Evolutionary conservation across 2,113 vertebrate species (phyloP).

Genomic region (Ctenodactylus gundi): DNA sequence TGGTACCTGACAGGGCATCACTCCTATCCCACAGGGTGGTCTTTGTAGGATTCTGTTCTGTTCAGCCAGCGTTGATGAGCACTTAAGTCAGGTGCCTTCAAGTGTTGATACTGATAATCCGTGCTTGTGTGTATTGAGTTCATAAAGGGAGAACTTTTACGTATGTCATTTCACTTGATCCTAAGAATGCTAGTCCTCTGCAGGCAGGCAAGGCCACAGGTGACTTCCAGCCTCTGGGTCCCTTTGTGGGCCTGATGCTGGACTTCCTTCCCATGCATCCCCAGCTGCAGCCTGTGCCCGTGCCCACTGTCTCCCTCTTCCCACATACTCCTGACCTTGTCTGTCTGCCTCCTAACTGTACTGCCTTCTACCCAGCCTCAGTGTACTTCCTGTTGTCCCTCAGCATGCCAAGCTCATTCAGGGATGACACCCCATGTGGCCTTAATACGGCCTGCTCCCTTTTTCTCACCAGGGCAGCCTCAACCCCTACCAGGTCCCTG

Average conservation of each 20-base stretch:
- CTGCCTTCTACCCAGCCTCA: not conserved
- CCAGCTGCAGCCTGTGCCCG: too few species aligned
- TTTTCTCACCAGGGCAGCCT: not conserved
- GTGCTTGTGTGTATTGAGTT: accelerated
- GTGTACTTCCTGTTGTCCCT: not conserved
- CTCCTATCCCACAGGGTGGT: accelerated
- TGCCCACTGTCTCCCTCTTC: accelerated
- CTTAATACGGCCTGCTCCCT: not conserved
- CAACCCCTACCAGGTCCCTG: accelerated
- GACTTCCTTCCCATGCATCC: not conserved
- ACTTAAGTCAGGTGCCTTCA: accelerated
- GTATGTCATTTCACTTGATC: not conserved
- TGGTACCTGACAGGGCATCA: accelerated
- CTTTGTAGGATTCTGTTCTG: not conserved
- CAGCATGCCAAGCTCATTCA: not conserved
- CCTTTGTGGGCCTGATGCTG: accelerated
- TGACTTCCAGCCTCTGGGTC: not conserved
- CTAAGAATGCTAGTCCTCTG: not conserved
- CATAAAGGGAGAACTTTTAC: not conserved
- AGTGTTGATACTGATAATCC: too few species aligned
- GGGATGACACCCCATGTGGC: too few species aligned
- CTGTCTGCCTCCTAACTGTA: not conserved
- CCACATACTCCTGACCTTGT: not conserved
- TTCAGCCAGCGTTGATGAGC: not conserved
- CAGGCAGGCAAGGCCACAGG: not conserved